Evolutionary conservation across 2,113 vertebrate species (phyloP).

Genomic region (Hypocryptadius cinnamomeus): DNA sequence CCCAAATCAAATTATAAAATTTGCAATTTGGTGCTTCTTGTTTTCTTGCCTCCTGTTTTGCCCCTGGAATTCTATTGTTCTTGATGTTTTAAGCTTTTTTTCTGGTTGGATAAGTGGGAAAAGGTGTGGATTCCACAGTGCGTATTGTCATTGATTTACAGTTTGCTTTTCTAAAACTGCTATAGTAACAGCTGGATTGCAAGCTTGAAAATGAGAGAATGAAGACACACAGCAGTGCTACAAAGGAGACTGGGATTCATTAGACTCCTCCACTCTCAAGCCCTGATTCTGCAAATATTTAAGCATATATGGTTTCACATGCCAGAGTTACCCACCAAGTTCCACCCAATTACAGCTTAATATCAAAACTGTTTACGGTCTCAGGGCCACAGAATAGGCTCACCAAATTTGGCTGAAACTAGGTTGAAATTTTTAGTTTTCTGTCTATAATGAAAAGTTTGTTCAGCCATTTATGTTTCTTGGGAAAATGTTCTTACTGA

Average conservation of each 20-base stretch:
- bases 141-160: not conserved
- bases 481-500: not conserved
- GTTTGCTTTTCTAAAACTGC: not conserved
- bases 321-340: not conserved
- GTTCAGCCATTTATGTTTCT: not conserved
- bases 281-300: not conserved
- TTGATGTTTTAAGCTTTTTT: not conserved
- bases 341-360: not conserved
- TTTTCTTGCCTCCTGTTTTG: not conserved
- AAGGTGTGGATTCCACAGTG: not conserved
- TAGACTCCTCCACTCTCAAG: not conserved
- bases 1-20: not conserved
- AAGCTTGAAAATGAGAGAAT: not conserved
- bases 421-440: not conserved
- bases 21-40: not conserved
- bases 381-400: not conserved
- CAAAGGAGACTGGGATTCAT: slow-evolving; percentile 26
- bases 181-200: not conserved
- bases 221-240: not conserved
- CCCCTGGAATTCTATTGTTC: slow-evolving; percentile 9
- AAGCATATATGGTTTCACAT: not conserved
- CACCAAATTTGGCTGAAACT: not conserved
- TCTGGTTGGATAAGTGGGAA: not conserved
- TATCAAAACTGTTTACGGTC: not conserved
- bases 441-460: not conserved